These are phyloP conservation scores for Macquaria australasica DNA, from an alignment of 2,113 vertebrate genomes.

Conservation along the genomic window DNA sequence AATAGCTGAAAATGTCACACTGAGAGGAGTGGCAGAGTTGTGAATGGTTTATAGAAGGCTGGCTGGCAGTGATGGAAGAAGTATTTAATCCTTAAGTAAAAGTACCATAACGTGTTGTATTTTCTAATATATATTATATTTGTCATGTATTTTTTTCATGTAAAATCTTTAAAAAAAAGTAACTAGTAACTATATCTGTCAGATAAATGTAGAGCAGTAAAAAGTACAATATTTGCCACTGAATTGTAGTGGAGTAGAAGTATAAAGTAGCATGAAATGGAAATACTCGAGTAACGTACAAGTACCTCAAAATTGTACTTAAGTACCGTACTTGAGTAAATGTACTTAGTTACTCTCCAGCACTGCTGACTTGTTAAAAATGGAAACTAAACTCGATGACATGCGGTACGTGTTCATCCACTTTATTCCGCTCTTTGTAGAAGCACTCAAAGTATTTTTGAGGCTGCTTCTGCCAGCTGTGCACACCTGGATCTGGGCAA, in stretches of 20 bases:
- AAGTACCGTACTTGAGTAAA: not conserved
- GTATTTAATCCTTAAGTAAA: not conserved
- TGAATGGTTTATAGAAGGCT: not conserved
- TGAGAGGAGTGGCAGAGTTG: not conserved
- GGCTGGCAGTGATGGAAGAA: not conserved
- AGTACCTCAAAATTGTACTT: not conserved
- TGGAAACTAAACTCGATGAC: not conserved
- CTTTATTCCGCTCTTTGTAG: not conserved
- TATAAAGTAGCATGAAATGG: not conserved
- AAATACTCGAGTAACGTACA: not conserved
- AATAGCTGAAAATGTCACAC: conserved; percentile 28
- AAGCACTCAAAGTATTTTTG: not conserved
- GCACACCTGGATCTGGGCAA: not conserved
- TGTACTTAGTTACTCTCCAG: too few species aligned
- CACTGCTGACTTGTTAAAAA: not conserved
- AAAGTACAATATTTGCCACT: too few species aligned
- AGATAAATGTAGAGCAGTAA: not conserved
- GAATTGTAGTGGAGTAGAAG: too few species aligned
- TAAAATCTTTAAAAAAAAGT: not conserved
- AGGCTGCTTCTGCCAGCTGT: not conserved
- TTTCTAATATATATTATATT: too few species aligned
- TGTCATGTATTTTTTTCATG: too few species aligned
- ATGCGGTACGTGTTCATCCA: too few species aligned
- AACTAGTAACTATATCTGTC: not conserved
- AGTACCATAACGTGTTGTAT: not conserved